Conservation (phyloP, 1,140 invertebrate species). For the Microvelia longipes region DNA sequence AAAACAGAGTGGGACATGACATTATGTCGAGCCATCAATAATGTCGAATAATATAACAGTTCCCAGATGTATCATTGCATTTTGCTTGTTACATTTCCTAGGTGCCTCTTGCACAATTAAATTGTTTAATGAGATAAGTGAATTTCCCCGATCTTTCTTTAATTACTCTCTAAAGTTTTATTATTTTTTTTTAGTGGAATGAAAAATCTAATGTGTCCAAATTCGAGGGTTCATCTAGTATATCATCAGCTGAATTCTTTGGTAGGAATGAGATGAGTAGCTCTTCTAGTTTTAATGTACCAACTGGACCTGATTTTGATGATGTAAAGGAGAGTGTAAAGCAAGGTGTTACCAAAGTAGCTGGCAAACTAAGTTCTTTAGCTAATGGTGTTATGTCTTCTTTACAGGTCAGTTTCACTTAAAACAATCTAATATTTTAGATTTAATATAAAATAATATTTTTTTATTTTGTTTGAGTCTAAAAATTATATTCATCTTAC, state of each 20-base stretch:
- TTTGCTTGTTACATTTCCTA: no score
- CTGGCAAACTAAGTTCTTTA: slow-evolving; percentile 78
- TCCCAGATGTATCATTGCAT: no score
- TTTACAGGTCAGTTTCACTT: slow-evolving; percentile 46
- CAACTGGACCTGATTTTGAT: slow-evolving; percentile 55
- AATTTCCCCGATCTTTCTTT: no score
- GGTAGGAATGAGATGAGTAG: slow-evolving; percentile 39
- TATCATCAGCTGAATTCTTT: slow-evolving; percentile 93
- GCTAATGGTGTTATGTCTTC: slow-evolving; percentile 88
- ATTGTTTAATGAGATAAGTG: no score
- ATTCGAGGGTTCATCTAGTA: slow-evolving; percentile 81
- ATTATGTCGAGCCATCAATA: no score
- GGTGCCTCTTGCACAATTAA: no score
- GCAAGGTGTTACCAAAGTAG: slow-evolving; percentile 91
- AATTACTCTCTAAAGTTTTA: no score
- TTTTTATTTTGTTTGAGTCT: no score
- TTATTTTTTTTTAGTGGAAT: slow-evolving; percentile 37
- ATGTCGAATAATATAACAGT: no score
- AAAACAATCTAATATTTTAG: not conserved
- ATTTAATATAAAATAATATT: not conserved
- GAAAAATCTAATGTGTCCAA: slow-evolving; percentile 46
- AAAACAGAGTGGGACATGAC: no score
- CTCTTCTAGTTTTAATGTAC: not conserved
- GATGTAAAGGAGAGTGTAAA: slow-evolving; percentile 92
- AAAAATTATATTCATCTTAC: no score